Evolutionary conservation across 2,113 vertebrate genomes (phyloP), one percentile per base, ranked within the genome.

Genomic region (Galemys pyrenaicus): DNA sequence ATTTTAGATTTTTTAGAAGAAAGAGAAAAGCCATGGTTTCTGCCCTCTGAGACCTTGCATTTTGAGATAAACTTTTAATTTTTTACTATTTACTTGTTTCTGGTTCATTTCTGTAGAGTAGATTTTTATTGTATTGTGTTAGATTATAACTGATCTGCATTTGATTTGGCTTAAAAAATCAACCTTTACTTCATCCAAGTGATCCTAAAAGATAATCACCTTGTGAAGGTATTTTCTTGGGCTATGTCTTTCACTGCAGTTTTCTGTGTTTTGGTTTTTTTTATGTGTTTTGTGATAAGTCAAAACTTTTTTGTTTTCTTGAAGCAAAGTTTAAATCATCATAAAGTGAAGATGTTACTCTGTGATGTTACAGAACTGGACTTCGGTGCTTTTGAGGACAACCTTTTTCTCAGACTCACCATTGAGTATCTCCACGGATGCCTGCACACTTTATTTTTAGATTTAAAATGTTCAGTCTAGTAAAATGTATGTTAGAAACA

Each of bases 161-260:
- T 88, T 85, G 88, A 60, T 81, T 87, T 90, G 67, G 37, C 73
- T 92, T 92, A 86, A 82, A 15, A 67, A 58, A 32, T 64, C 58
- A 37, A 67, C 13, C 44, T 91, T 80, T 68, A 64, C 17, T 79
- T 93, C 89, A 56, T 28, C 32, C 11, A 58, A 56, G 16, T 81
- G 79, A 46, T 89, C 87, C 24, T 71, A n/a, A 77, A 93, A 56
- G 28, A 67, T 41, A 88, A 13, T 58, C 22, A 44, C 78, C 64
- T 70, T 85, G 30, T 58, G 65, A 49, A 91, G 51, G 4, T 56
- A 12, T 93, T 87, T 91, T 92, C 35, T 65, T 67, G 5, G n/a
- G 24, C 49, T 81, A 83, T n/a, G n/a, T n/a, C n/a, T 78, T 80
- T 78, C 32, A 39, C 64, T 5, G 0, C 46, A 71, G 51, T 3